Evolutionary conservation across 2,797 vertebrate genomes (phyloP), one percentile per base, ranked within the genome.

Genomic region (Eutrigla gurnardus): DNA sequence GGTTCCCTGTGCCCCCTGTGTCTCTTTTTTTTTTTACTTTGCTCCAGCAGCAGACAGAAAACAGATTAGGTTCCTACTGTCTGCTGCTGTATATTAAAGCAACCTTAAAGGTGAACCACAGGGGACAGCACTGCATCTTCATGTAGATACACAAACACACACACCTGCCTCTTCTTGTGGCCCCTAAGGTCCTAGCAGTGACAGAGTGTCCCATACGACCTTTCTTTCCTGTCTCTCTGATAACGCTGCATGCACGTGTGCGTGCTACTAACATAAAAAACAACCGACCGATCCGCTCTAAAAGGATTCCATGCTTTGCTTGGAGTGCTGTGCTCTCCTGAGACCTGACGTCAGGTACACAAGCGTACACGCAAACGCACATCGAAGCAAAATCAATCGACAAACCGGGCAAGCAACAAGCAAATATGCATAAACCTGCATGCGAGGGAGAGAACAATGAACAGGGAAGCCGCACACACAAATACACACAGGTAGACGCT

Each of bases 201-300:
- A 81, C 70, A 65, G 60, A 65, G 37, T 39, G 77, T 90, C 73
- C 81, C 73, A 12, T 45, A 68, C 81, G 85, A 90, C 89, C 88
- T 91, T 90, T 87, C 33, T 42, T 47, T 58, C n/a, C 37, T 55
- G 55, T 70, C 50, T 58, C 65, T 58, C 69, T 75, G 40, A 60
- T 78, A 59, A 67, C 13, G 1, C 6, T 55, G 17, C 11, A 14
- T 70, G 13, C 46, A 58, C 18, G 33, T 32, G 40, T 36, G 42
- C 9, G 32, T 35, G 37, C 15, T 37, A 39, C 17, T 36, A 43
- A 61, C 25, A 72, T 14, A 52, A 47, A 57, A 52, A 66, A 57
- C 61, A 80, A 67, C 37, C 6, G 9, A 43, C 25, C 25, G 54
- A 68, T 4, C n/a, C 7, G 17, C 75, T 70, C 14, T 55, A 57